These are phyloP conservation scores for Pyrrhosoma nymphula DNA, from an alignment of 2,888 invertebrate species.

Conservation along the genomic window DNA sequence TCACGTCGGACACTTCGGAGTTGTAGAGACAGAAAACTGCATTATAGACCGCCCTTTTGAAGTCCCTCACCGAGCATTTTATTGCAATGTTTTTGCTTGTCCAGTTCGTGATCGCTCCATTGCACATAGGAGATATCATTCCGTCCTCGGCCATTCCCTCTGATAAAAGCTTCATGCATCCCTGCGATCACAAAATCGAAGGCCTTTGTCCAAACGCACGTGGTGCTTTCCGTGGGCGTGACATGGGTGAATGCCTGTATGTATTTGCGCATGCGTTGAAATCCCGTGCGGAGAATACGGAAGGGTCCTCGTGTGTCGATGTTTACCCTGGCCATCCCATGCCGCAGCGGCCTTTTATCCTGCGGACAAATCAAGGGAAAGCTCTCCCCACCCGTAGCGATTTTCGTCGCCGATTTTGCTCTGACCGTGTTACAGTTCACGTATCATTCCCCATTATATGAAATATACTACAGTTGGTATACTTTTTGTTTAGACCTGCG, in stretches of 20 bases:
- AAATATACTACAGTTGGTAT: too few relatives aligned
- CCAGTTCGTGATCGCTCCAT: too few relatives aligned
- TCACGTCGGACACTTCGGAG: too few relatives aligned
- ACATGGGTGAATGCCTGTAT: neutral
- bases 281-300: neutral
- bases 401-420: neutral
- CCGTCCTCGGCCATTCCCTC: neutral
- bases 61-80: too few relatives aligned
- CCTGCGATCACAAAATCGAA: neutral
- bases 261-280: neutral
- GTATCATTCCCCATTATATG: too few relatives aligned
- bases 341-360: neutral
- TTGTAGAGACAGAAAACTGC: too few relatives aligned
- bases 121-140: neutral
- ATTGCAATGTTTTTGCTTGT: too few relatives aligned
- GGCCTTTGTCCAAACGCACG: neutral
- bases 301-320: neutral
- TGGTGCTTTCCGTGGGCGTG: neutral
- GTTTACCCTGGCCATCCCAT: neutral
- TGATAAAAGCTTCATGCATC: neutral
- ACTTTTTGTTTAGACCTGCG: too few relatives aligned
- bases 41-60: too few relatives aligned
- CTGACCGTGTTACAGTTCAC: neutral
- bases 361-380: neutral
- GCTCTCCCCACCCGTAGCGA: neutral